Percentiles rank a stretch among this genome's conserved stretches.
Conservation (phyloP, 2,888 invertebrate species). For the Macrosoma leucophasiata region DNA sequence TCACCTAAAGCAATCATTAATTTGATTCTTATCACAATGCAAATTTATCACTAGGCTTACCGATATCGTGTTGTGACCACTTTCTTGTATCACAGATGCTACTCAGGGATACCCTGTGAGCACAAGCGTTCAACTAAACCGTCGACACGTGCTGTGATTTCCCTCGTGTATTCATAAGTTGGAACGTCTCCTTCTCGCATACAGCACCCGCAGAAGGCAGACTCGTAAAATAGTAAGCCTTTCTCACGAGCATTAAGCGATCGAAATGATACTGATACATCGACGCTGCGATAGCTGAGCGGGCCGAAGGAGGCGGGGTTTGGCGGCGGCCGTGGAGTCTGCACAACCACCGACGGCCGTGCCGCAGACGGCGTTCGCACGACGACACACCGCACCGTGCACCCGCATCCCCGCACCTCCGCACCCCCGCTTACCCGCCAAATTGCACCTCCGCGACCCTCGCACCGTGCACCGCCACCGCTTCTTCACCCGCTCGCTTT, state of each 20-base stretch:
- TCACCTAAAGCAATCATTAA: constrained; percentile 57
- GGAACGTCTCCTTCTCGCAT: constrained; percentile 87
- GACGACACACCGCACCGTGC: constrained; percentile 41
- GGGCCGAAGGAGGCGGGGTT: constrained; percentile 71
- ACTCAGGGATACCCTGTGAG: constrained; percentile 64
- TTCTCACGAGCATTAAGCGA: constrained; percentile 76
- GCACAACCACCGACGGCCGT: constrained; percentile 57
- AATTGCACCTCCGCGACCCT: constrained; percentile 12
- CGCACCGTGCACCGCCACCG: constrained; percentile 49
- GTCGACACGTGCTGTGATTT: constrained; percentile 67
- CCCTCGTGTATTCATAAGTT: constrained; percentile 65
- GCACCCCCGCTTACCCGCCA: constrained; percentile 25
- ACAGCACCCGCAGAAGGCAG: constrained; percentile 90
- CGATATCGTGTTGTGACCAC: constrained; percentile 69
- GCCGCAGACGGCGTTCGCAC: constrained; percentile 41
- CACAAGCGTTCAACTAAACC: constrained; percentile 60
- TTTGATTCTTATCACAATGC: constrained; percentile 56
- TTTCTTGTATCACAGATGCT: constrained; percentile 71
- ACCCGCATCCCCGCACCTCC: constrained; percentile 55
- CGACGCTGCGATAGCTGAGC: constrained; percentile 60
- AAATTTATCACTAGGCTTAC: constrained; percentile 68
- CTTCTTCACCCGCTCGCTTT: constrained; percentile 41
- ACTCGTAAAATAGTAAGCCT: constrained; percentile 72
- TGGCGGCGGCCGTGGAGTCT: constrained; percentile 53
- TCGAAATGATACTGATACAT: constrained; percentile 66